Evolutionary conservation across 64 coral and sea anemone genomes (phyloP), one percentile per base, ranked within the genome.

Genomic region (Anthopleura sola): DNA sequence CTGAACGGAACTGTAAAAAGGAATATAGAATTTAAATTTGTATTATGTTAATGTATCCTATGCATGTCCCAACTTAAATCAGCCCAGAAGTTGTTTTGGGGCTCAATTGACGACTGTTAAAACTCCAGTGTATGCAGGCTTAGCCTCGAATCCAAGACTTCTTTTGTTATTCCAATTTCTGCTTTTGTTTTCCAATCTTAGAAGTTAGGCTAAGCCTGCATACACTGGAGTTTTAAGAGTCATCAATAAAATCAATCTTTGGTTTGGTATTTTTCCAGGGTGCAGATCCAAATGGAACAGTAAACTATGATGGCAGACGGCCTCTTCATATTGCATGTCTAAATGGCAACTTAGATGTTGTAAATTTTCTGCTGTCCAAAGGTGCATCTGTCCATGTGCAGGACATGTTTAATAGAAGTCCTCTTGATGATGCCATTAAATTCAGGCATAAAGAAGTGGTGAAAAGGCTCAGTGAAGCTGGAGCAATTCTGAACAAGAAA

Each of bases 291-390:
- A 96, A 92, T 50, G 87, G 83, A 16, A 49, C 90, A 17, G 91
- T 86, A 2, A 86, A 96, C 68, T 90, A 92, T 18, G 94, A 96
- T 54, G 90, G 94, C 16, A 34, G 94, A 37, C 92, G 89, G 1
- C 90, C 94, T 9, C 87, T 96, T 21, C 94, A 96, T 36, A 90
- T 96, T 50, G 90, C 94, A 23, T 90, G 94, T 31, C 60, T 92
- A 32, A 86, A 77, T 32, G 94, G 94, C 11, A 89, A 83, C 60
- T 60, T 77, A 2, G 90, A 96, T 13, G 78, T 92, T 6, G 90
- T 87, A 18, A 74, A 88, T 26, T 96, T 83, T 47, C 87, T 96
- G 4, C 87, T 96, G 4, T 31, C 79, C 34, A 64, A 92, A 6
- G 90, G 94, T 17, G 94, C 94, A 13, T 92, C 79, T 5, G 85